A percentile compares a stretch with the other conserved stretches of the same genome.
Evolutionary conservation across 2,797 vertebrate species (phyloP).

Genomic region (Poliocrania exsul): DNA sequence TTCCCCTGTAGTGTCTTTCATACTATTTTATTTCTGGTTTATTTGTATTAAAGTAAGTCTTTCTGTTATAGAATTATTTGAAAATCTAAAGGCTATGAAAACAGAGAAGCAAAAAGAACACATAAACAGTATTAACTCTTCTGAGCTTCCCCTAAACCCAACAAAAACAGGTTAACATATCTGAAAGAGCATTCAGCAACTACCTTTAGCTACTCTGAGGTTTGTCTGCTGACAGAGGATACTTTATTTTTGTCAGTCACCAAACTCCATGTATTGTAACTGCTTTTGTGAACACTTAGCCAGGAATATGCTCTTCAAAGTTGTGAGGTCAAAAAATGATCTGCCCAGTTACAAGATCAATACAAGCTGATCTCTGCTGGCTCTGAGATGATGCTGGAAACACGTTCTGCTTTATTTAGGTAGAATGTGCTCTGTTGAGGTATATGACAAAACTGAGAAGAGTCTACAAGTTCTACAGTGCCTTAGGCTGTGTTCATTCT

Average conservation of each 20-base stretch:
- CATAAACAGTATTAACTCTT: background rate
- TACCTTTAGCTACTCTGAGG: background rate
- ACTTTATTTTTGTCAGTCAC: background rate
- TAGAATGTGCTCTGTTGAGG: slow-evolving; percentile 81
- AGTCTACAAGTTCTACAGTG: slow-evolving; percentile 88
- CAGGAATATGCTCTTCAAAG: background rate
- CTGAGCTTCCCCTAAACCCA: background rate
- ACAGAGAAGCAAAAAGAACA: background rate
- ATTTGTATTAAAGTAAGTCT: background rate
- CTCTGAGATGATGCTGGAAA: background rate
- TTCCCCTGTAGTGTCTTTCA: background rate
- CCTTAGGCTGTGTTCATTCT: slow-evolving; percentile 76
- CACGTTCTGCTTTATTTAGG: slow-evolving; percentile 71
- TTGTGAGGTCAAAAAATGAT: background rate
- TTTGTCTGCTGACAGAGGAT: background rate
- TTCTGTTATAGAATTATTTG: background rate
- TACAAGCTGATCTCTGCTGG: background rate
- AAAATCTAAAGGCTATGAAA: background rate
- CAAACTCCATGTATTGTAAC: background rate
- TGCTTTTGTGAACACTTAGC: background rate
- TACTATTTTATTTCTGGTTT: background rate
- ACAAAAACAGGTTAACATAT: background rate
- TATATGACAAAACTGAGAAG: slow-evolving; percentile 79
- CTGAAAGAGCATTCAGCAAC: background rate
- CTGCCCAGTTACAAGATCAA: background rate